Conservation (phyloP, 2,888 invertebrate genomes). For the Deilephila elpenor region DNA sequence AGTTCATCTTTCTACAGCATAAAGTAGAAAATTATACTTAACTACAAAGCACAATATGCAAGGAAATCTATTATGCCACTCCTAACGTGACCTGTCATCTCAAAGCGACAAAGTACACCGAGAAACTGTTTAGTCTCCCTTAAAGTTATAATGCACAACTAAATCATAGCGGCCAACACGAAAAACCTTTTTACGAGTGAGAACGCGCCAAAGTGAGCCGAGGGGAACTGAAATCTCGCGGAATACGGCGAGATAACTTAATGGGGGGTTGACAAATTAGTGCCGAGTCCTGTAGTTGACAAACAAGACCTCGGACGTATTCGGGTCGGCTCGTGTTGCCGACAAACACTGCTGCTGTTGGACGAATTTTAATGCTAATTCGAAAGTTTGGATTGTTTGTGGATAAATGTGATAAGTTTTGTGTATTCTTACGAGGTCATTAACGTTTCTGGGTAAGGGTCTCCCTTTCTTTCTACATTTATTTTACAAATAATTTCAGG, state of each 20-base stretch:
- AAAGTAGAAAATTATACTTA: neutral
- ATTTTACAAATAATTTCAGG: too few species aligned
- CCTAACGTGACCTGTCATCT: neutral
- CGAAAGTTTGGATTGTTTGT: conserved; percentile 1
- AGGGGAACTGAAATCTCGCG: conserved; percentile 61
- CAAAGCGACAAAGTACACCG: neutral
- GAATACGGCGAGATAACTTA: conserved; percentile 66
- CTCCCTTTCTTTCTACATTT: too few species aligned
- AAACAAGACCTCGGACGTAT: conserved; percentile 53
- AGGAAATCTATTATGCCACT: neutral
- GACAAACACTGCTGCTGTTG: conserved; percentile 17
- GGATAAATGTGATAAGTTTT: neutral
- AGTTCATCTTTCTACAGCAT: neutral
- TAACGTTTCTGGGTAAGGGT: too few species aligned
- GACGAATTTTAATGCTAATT: conserved; percentile 9
- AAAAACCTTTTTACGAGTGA: conserved; percentile 60
- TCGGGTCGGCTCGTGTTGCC: conserved; percentile 36
- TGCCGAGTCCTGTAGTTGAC: conserved; percentile 61
- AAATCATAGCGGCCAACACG: conserved; percentile 56
- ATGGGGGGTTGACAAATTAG: conserved; percentile 75
- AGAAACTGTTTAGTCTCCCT: conserved; percentile 15
- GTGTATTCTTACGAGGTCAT: neutral
- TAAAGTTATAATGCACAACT: conserved; percentile 37
- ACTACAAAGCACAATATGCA: neutral
- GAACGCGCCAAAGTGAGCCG: conserved; percentile 48